Percentiles rank a stretch among this genome's conserved stretches.
phyloP scores from a whole-genome alignment of 1,140 invertebrate species.

The Mamestra configurata region DNA sequence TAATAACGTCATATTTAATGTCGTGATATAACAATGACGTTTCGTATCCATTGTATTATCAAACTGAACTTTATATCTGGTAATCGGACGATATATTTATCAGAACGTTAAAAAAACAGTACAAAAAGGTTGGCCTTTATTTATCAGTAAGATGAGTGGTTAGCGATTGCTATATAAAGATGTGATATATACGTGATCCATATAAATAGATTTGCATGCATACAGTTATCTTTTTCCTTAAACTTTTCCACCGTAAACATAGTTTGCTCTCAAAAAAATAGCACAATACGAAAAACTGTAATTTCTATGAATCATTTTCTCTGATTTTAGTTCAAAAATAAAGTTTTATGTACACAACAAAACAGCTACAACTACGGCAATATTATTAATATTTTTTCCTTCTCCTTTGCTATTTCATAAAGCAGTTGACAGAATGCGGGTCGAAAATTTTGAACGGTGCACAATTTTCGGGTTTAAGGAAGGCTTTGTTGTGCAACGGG shows the following conservation, averaged over 20 bases:
- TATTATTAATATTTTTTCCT: slow-evolving; percentile 37
- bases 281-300: not conserved
- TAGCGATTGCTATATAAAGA: slow-evolving; percentile 43
- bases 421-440: slow-evolving; percentile 84
- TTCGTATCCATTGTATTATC: slow-evolving; percentile 23
- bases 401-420: slow-evolving; percentile 55
- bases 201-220: slow-evolving; percentile 5
- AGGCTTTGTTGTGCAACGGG: slow-evolving; percentile 86
- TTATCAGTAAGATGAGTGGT: slow-evolving; percentile 39
- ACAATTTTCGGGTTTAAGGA: slow-evolving; percentile 87
- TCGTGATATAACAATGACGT: slow-evolving; percentile 45
- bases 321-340: not conserved
- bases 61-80: slow-evolving; percentile 17
- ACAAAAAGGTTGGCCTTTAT: slow-evolving; percentile 12
- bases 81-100: slow-evolving; percentile 48
- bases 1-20: slow-evolving; percentile 48
- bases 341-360: not conserved
- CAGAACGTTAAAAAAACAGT: slow-evolving; percentile 24
- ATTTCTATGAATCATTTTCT: not conserved
- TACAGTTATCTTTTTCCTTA: slow-evolving; percentile 24
- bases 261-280: not conserved
- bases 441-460: slow-evolving; percentile 82
- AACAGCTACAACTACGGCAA: not conserved
- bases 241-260: not conserved
- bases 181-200: not conserved